A percentile compares a stretch with the other conserved stretches of the same genome.
Conservation (phyloP, 2,888 invertebrate species). For the Xylota segnis region DNA sequence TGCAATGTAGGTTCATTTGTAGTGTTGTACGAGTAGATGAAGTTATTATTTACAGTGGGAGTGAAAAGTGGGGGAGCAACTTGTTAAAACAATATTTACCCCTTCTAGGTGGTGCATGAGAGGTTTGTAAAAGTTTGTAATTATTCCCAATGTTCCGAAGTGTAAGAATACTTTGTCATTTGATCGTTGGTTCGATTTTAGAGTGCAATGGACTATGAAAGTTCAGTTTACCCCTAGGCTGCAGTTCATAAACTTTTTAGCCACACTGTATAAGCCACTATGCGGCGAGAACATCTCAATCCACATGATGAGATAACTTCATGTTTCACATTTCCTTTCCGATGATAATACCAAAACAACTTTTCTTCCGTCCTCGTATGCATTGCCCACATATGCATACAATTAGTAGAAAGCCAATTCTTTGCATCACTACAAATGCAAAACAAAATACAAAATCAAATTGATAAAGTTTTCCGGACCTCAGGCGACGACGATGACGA, state of each 20-base stretch:
- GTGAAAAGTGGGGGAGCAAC: not conserved
- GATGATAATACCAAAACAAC: not conserved
- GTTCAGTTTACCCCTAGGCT: not conserved
- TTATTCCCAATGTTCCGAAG: no score
- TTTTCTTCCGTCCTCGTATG: conserved; percentile 7
- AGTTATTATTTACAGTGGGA: conserved; percentile 5
- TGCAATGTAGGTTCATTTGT: not conserved
- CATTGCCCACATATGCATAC: conserved; percentile 39
- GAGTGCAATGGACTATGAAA: no score
- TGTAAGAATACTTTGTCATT: no score
- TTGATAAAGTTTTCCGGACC: conserved; percentile 66
- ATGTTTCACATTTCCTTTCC: conserved; percentile 4
- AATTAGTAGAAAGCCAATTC: conserved; percentile 55
- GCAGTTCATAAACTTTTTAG: not conserved
- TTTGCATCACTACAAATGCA: conserved; percentile 36
- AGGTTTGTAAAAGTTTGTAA: no score
- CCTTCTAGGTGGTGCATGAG: no score
- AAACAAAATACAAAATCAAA: conserved; percentile 62
- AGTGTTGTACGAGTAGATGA: not conserved
- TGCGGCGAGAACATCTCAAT: not conserved
- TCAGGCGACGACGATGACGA: not conserved
- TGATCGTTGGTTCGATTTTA: no score
- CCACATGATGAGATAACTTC: conserved; percentile 14
- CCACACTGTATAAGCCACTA: conserved; percentile 8
- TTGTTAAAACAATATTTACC: not conserved